Conservation (phyloP, 2,113 vertebrate species). For the Meleagris gallopavo region DNA sequence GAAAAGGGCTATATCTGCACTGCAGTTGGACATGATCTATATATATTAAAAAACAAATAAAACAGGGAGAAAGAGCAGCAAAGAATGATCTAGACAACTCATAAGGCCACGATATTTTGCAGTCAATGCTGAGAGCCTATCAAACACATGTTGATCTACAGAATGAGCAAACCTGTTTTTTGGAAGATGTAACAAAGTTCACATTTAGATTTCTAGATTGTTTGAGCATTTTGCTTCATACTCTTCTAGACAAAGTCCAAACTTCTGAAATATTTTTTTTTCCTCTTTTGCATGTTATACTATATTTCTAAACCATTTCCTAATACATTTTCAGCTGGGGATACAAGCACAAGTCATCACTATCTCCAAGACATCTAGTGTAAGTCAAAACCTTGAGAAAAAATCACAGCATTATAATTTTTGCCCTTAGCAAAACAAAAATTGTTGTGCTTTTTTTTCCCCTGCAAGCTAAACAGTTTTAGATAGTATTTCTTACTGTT, state of each 20-base stretch:
- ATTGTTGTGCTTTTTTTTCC: neutral
- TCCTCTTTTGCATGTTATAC: neutral
- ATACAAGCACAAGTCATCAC: rapidly evolving
- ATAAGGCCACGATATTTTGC: neutral
- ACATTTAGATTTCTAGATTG: neutral
- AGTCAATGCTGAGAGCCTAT: neutral
- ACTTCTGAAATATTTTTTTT: neutral
- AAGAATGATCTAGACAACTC: neutral
- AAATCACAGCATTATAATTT: neutral
- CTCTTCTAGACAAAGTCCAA: neutral
- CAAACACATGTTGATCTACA: neutral
- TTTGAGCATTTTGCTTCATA: neutral
- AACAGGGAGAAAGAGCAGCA: neutral
- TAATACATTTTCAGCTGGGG: neutral
- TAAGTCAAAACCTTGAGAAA: neutral
- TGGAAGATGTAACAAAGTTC: neutral
- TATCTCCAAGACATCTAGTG: neutral
- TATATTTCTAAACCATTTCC: neutral
- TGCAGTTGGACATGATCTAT: neutral
- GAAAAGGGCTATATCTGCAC: neutral
- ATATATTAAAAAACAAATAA: no score
- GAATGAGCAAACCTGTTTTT: neutral
- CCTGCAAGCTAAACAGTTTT: neutral
- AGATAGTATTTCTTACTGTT: neutral
- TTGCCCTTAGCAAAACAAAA: neutral